A percentile compares a stretch with the other conserved stretches of the same genome.
Conservation (phyloP, 2,113 vertebrate genomes). For the Xenopus laevis region DNA sequence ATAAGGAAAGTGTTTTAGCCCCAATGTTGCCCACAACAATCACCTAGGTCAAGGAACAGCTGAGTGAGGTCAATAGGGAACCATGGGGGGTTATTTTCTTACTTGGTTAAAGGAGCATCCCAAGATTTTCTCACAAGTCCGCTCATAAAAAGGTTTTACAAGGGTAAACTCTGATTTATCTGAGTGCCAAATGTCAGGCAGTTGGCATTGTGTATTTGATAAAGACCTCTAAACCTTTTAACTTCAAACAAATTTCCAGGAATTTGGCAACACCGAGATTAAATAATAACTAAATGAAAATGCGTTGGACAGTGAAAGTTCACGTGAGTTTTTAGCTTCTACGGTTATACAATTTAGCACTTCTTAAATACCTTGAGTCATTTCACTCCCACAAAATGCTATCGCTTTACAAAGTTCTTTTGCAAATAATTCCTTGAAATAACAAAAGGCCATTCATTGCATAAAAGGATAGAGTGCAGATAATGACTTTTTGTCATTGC, state of each 20-base stretch:
- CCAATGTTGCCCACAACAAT: conserved; percentile 73
- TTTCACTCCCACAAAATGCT: no score
- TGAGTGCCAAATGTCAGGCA: conserved; percentile 70
- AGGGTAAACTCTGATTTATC: conserved; percentile 72
- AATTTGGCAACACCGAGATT: background rate
- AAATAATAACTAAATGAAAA: no score
- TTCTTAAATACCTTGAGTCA: no score
- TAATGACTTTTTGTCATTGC: background rate
- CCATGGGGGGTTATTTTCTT: conserved; percentile 77
- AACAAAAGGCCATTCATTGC: background rate
- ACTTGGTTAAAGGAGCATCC: conserved; percentile 74
- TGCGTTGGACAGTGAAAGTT: background rate
- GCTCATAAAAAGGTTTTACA: conserved; percentile 77
- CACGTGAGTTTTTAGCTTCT: no score
- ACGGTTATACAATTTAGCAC: no score
- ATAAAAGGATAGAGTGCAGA: background rate
- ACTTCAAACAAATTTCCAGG: conserved; percentile 27
- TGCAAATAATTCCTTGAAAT: background rate
- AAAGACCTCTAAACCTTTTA: conserved; percentile 53
- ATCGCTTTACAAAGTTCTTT: background rate
- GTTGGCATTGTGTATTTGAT: conserved; percentile 56
- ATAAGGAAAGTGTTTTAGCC: conserved; percentile 60
- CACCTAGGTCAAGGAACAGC: conserved; percentile 70
- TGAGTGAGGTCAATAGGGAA: conserved; percentile 72
- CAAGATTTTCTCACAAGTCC: conserved; percentile 73